These are phyloP conservation scores for Heliconius hortense DNA, from an alignment of 2,888 invertebrate species.

Conservation along the genomic window DNA sequence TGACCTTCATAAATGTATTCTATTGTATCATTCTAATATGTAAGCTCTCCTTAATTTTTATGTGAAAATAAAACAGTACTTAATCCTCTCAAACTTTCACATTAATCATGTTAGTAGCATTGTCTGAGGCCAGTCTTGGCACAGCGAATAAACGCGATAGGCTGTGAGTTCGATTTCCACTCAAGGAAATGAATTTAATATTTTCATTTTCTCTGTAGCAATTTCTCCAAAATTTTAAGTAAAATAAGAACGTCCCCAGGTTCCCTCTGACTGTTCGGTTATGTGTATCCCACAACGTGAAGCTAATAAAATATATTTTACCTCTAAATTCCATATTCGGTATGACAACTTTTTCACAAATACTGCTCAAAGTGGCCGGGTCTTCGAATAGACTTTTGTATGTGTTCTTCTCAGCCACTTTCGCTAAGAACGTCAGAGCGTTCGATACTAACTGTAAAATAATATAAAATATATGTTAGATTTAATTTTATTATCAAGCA, in stretches of 20 bases:
- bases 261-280: neutral
- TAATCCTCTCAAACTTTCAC: no score
- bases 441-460: constrained; percentile 93
- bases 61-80: no score
- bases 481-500: neutral
- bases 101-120: no score
- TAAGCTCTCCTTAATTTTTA: no score
- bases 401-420: constrained; percentile 94
- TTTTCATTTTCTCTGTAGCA: no score
- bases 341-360: constrained; percentile 99
- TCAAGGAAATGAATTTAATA: no score
- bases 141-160: no score
- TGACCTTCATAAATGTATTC: no score
- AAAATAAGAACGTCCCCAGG: neutral
- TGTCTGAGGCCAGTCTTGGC: no score
- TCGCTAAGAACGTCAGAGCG: constrained; percentile 96
- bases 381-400: constrained; percentile 95
- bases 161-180: no score
- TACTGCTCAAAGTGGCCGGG: constrained; percentile 91
- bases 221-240: no score
- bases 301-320: constrained; percentile 57
- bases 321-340: constrained; percentile 98
- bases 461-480: constrained; percentile 24
- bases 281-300: neutral
- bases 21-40: no score